phyloP scores from a whole-genome alignment of 92 coral and sea anemone species.

The Galaxea fascicularis region DNA sequence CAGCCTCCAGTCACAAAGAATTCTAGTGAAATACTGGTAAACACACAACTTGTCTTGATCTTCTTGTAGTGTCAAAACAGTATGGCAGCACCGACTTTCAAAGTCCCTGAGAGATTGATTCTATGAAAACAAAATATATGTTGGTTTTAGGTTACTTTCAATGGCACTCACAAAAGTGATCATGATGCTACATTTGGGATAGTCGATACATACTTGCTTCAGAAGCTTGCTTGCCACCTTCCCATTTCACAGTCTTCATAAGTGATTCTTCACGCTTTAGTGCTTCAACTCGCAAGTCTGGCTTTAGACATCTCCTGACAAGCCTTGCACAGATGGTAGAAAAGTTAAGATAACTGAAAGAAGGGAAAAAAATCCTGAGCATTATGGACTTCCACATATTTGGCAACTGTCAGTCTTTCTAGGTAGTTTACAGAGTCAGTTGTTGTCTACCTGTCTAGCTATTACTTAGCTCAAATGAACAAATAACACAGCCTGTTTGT shows the following conservation, averaged over 20 bases:
- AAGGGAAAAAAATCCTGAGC: not conserved
- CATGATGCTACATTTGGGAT: not conserved
- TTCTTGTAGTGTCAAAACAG: not conserved
- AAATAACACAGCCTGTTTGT: too few species aligned
- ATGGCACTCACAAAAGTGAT: not conserved
- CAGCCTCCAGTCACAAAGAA: slow-evolving; percentile 8
- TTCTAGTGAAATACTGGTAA: not conserved
- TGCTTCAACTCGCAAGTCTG: slow-evolving; percentile 84
- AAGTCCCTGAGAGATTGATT: slow-evolving; percentile 32
- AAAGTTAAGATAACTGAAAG: slow-evolving; percentile 82
- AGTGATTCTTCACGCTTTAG: slow-evolving; percentile 85
- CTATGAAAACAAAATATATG: slow-evolving; percentile 2
- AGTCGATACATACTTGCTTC: slow-evolving; percentile 79
- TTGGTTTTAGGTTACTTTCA: not conserved
- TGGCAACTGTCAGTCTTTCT: too few species aligned
- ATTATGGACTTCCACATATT: not conserved
- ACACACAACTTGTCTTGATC: slow-evolving; percentile 3
- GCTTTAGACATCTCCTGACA: slow-evolving; percentile 93
- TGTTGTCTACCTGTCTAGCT: too few species aligned
- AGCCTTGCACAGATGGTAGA: slow-evolving; percentile 97
- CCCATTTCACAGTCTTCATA: slow-evolving; percentile 90
- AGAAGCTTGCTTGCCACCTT: slow-evolving; percentile 86
- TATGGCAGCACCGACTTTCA: not conserved
- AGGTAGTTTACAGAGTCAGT: too few species aligned
- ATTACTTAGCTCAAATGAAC: too few species aligned